Evolutionary conservation across 2,797 vertebrate genomes (phyloP), one percentile per base, ranked within the genome.

Genomic region (Rhinoraja longicauda): DNA sequence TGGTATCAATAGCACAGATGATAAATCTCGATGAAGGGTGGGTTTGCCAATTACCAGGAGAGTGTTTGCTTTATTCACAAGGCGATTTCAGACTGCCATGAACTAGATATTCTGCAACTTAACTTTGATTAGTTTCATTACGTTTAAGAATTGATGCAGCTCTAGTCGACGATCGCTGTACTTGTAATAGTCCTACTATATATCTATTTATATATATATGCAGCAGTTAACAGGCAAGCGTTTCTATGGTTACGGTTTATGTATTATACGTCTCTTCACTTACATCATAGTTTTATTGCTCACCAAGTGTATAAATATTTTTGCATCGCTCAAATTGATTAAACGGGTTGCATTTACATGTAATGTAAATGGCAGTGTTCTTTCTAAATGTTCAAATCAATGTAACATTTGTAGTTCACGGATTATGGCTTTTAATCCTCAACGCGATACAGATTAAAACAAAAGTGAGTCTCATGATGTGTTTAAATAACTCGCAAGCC

Each of bases 211-310:
- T 12, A 70, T 53, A 53, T 53, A 45, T 45, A 45, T 45, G 39
- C 6, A 75, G 19, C 88, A 39, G 36, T 13, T 45, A 70, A 13
- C 39, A 72, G 67, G 88, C 67, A 39, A 26, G 21, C 5, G 90
- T 92, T 92, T 45, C 90, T 92, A 92, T 92, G 70, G 90, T 75
- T 92, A 92, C 90, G 12, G 7, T 12, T 75, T 73, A 39, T 73
- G 45, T 26, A 36, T n/a, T 17, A 29, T 53, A 91, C 9, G 39
- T 75, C 57, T 12, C 29, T 4, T 59, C 59, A 53, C 36, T 73
- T 45, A 73, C 88, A 72, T 39, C 29, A 67, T 39, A n/a, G 67
- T 75, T 75, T 57, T 29, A 73, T 70, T n/a, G 70, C 36, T 92
- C 21, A 53, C 67, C 8, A 3, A 73, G 10, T 15, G 7, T 36